Evolutionary conservation across 2,888 invertebrate genomes (phyloP).

Genomic region (Microplitis deprimator): DNA sequence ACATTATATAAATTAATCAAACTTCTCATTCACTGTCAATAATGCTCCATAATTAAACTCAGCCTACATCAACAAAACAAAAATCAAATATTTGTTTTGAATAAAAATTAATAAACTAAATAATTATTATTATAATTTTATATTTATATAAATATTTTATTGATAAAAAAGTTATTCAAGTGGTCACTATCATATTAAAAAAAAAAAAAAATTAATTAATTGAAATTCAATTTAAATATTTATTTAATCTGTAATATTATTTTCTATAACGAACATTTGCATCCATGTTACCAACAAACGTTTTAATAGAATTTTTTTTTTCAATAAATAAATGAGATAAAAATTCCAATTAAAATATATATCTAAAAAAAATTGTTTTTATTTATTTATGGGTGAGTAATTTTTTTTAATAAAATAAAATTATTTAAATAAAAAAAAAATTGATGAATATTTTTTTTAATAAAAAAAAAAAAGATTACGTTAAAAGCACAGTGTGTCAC

Average conservation of each 20-base stretch:
- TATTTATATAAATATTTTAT: no score
- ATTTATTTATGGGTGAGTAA: background rate
- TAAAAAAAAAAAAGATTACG: background rate
- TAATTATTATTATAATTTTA: no score
- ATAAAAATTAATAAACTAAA: background rate
- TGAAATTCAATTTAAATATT: no score
- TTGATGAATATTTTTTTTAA: background rate
- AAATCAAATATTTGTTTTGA: background rate
- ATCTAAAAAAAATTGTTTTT: background rate
- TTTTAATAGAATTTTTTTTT: no score
- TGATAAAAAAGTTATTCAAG: no score
- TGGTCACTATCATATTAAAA: no score
- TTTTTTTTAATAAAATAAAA: background rate
- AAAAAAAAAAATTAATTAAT: no score
- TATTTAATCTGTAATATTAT: no score
- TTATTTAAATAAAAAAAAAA: background rate
- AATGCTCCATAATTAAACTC: background rate
- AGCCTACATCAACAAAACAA: background rate
- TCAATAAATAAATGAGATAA: no score
- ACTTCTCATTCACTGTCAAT: constrained; percentile 9
- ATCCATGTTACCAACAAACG: no score
- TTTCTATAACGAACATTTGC: no score
- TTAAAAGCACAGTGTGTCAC: constrained; percentile 10
- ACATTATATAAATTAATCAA: constrained; percentile 15
- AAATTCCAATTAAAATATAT: no score